Evolutionary conservation across 2,888 invertebrate species (phyloP).

Genomic region (Imbricaverruca yamaguchii): DNA sequence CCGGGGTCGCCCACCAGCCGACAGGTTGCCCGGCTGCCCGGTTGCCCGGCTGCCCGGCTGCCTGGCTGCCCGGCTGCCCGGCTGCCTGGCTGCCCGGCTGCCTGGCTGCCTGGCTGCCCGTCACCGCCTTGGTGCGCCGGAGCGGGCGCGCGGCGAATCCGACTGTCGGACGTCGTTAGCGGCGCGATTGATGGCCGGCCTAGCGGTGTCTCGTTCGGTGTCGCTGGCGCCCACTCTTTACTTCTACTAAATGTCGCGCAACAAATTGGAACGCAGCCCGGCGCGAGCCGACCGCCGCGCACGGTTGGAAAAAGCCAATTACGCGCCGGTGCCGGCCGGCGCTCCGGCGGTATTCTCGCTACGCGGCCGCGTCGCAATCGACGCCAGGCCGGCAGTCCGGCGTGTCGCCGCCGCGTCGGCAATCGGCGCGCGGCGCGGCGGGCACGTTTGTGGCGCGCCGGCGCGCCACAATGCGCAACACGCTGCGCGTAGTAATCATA

Average conservation of each 20-base stretch:
- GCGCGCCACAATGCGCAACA: neutral
- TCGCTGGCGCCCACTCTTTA: neutral
- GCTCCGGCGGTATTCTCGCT: too few relatives aligned
- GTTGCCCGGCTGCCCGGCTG: neutral
- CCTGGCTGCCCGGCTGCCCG: neutral
- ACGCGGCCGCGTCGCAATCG: too few relatives aligned
- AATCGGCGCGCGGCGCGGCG: neutral
- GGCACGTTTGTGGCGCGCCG: conserved; percentile 3
- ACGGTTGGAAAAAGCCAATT: neutral
- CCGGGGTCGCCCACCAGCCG: too few relatives aligned
- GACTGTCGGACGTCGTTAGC: conserved; percentile 3
- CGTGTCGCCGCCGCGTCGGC: neutral
- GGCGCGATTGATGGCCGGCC: neutral
- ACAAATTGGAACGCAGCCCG: neutral
- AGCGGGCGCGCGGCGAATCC: neutral
- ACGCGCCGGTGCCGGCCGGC: neutral
- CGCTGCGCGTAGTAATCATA: neutral
- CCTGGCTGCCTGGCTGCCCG: neutral
- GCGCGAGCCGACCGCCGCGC: neutral
- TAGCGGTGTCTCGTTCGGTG: conserved; percentile 18
- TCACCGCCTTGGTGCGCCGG: neutral
- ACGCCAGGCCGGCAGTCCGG: neutral
- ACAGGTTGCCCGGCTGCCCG: too few relatives aligned
- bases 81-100: neutral
- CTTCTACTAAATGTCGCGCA: conserved; percentile 15